These are phyloP conservation scores for Heliconius hewitsoni DNA, from an alignment of 1,140 invertebrate species.

Conservation along the genomic window DNA sequence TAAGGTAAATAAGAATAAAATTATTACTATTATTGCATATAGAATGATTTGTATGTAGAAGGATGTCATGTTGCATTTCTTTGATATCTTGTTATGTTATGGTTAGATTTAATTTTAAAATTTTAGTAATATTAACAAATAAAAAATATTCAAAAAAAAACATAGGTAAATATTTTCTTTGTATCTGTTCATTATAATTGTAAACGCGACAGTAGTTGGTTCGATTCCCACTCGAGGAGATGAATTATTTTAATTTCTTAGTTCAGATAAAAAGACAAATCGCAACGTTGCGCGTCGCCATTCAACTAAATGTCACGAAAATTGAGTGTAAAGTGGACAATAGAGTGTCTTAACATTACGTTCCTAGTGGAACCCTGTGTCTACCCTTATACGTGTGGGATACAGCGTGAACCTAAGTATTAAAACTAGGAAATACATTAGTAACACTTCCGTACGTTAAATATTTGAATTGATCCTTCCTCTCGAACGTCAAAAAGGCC, in stretches of 20 bases:
- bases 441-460: slow-evolving; percentile 15
- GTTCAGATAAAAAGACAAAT: too few species aligned
- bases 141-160: too few species aligned
- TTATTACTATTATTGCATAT: neutral
- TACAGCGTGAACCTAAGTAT: neutral
- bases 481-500: slow-evolving; percentile 22
- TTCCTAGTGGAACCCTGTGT: neutral
- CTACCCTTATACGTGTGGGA: neutral
- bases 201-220: neutral
- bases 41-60: too few species aligned
- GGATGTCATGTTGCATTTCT: too few species aligned
- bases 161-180: too few species aligned
- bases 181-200: neutral
- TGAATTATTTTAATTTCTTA: too few species aligned
- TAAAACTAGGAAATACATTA: too few species aligned
- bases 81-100: too few species aligned
- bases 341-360: neutral
- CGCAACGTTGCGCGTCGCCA: too few species aligned
- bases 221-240: neutral
- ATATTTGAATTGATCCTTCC: slow-evolving; percentile 32
- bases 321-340: neutral
- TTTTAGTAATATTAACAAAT: too few species aligned
- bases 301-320: neutral
- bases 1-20: neutral
- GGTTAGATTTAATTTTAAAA: too few species aligned